phyloP scores from a whole-genome alignment of 2,797 vertebrate genomes.

The Decapterus maruadsi region DNA sequence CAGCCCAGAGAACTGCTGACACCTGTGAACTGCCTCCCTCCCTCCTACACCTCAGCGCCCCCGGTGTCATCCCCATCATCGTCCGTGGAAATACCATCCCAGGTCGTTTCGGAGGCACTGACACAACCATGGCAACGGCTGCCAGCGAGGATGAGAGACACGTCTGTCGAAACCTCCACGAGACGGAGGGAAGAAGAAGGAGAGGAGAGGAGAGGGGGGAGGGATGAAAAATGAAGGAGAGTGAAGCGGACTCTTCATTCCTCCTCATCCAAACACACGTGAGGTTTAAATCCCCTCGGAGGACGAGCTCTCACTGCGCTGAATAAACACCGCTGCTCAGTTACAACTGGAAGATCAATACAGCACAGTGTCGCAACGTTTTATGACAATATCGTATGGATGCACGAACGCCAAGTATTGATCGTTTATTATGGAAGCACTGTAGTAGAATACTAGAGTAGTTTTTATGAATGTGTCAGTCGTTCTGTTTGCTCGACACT shows the following conservation, averaged over 20 bases:
- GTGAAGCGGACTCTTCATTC: slow-evolving; percentile 21
- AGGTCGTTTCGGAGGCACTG: slow-evolving; percentile 50
- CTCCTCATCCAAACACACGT: slow-evolving; percentile 34
- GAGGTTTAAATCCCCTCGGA: slow-evolving; percentile 34
- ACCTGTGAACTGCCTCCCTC: slow-evolving; percentile 21
- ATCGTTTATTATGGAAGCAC: too few relatives aligned
- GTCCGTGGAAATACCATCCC: slow-evolving; percentile 59
- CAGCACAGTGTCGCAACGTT: too few relatives aligned
- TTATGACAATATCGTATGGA: too few relatives aligned
- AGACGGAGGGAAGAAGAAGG: slow-evolving; percentile 16
- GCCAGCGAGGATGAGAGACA: slow-evolving; percentile 56
- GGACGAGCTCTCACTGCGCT: background rate
- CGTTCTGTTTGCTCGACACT: too few relatives aligned
- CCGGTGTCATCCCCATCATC: slow-evolving; percentile 57
- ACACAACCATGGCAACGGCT: slow-evolving; percentile 77
- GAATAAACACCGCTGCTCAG: background rate
- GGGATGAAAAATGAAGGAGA: slow-evolving; percentile 22
- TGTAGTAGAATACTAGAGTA: too few relatives aligned
- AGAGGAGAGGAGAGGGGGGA: slow-evolving; percentile 2
- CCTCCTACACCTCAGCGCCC: slow-evolving; percentile 56
- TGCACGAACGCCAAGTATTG: too few relatives aligned
- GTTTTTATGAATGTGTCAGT: too few relatives aligned
- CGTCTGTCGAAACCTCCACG: slow-evolving; percentile 54
- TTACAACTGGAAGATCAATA: background rate
- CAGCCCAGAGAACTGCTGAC: slow-evolving; percentile 59